Percentiles rank a stretch among this genome's conserved stretches.
These are phyloP conservation scores for Parapsyche elsis DNA, from an alignment of 1,140 invertebrate genomes.

Conservation along the genomic window DNA sequence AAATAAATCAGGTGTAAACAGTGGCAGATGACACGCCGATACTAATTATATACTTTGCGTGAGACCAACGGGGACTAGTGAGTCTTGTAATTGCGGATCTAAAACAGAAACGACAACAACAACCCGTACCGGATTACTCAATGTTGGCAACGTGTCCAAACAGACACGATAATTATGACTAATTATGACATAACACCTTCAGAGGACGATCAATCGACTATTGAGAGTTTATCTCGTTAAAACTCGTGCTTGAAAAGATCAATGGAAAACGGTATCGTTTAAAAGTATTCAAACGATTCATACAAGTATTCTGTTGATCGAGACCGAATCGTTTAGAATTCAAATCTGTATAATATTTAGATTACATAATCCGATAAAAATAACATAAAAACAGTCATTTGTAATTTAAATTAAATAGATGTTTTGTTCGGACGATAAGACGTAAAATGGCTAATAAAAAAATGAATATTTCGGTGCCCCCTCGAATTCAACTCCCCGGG, in stretches of 20 bases:
- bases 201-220: no score
- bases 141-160: slow-evolving; percentile 4
- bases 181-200: slow-evolving; percentile 6
- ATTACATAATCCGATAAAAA: background rate
- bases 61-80: background rate
- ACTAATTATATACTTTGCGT: slow-evolving; percentile 35
- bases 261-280: background rate
- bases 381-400: background rate
- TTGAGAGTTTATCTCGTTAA: no score
- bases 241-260: background rate
- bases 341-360: background rate
- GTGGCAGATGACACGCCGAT: background rate
- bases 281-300: no score
- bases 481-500: background rate
- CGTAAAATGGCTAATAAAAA: background rate
- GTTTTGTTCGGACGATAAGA: background rate
- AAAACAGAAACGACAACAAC: background rate
- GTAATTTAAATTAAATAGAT: background rate
- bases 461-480: slow-evolving; percentile 13
- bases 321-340: background rate
- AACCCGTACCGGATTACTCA: background rate
- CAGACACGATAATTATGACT: background rate
- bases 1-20: background rate
- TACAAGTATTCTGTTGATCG: no score
- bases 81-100: background rate